Evolutionary conservation across 2,888 invertebrate species (phyloP).

Genomic region (Phyllotreta cruciferae): DNA sequence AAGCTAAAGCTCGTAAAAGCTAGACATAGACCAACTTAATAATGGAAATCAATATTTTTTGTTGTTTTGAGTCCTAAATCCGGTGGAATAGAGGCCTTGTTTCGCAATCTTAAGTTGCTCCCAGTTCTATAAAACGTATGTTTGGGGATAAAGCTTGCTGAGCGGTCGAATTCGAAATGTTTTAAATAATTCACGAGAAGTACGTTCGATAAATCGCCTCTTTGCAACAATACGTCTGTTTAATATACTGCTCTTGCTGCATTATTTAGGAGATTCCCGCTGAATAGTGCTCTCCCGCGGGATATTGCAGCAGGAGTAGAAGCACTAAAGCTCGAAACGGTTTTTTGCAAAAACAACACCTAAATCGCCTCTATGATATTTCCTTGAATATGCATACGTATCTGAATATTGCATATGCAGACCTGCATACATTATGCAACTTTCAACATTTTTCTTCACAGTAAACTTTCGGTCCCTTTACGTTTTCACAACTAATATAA

Average conservation of each 20-base stretch:
- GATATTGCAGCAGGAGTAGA: conserved; percentile 10
- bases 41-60: no score
- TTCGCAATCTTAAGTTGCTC: no score
- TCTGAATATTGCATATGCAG: no score
- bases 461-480: no score
- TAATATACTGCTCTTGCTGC: conserved; percentile 11
- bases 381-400: conserved; percentile 8
- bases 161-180: background rate
- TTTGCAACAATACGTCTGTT: conserved; percentile 8
- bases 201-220: conserved; percentile 15
- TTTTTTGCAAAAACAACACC: conserved; percentile 2
- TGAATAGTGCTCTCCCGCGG: conserved; percentile 17
- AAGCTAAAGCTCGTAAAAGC: no score
- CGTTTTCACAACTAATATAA: no score
- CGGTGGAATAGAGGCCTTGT: no score
- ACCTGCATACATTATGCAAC: no score
- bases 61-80: no score
- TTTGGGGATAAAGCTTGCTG: background rate
- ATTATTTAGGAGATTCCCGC: conserved; percentile 14
- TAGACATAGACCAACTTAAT: no score
- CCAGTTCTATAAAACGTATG: background rate
- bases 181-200: conserved; percentile 13
- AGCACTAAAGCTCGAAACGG: conserved; percentile 2
- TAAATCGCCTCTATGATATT: conserved; percentile 7
- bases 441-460: no score